phyloP scores from a whole-genome alignment of 2,797 vertebrate genomes.

The Lutjanus argentimaculatus region DNA sequence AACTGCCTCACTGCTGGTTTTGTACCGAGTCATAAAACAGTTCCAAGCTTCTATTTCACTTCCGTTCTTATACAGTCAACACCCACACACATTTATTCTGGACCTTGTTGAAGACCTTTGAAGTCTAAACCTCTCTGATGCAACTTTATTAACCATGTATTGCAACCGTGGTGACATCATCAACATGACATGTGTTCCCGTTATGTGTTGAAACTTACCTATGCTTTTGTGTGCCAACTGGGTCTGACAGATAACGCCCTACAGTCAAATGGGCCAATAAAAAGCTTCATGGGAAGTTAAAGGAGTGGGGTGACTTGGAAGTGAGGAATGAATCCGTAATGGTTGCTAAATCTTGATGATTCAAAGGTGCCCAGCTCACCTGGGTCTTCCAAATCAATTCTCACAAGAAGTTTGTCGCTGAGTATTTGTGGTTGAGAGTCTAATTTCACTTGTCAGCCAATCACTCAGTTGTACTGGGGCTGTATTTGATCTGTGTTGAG shows the following conservation, averaged over 20 bases:
- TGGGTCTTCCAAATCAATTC: neutral
- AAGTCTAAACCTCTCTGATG: neutral
- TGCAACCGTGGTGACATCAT: too few relatives aligned
- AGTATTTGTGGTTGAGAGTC: too few relatives aligned
- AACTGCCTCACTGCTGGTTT: neutral
- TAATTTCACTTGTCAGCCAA: neutral
- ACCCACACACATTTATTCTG: too few relatives aligned
- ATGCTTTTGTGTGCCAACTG: neutral
- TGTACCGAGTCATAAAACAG: neutral
- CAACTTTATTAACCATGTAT: neutral
- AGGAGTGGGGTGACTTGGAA: neutral
- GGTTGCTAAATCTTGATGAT: neutral
- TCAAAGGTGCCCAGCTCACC: too few relatives aligned
- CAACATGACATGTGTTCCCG: neutral
- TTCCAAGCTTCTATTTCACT: neutral
- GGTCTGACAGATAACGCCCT: neutral
- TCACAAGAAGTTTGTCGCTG: neutral
- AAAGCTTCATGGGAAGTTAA: neutral
- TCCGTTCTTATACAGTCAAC: neutral
- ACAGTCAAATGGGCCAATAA: neutral
- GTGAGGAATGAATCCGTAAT: neutral
- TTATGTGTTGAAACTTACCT: neutral
- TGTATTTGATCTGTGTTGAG: neutral
- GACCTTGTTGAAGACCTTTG: neutral
- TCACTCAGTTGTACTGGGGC: too few relatives aligned